These are phyloP conservation scores for Cantharis rustica DNA, from an alignment of 2,888 invertebrate genomes.

Conservation along the genomic window DNA sequence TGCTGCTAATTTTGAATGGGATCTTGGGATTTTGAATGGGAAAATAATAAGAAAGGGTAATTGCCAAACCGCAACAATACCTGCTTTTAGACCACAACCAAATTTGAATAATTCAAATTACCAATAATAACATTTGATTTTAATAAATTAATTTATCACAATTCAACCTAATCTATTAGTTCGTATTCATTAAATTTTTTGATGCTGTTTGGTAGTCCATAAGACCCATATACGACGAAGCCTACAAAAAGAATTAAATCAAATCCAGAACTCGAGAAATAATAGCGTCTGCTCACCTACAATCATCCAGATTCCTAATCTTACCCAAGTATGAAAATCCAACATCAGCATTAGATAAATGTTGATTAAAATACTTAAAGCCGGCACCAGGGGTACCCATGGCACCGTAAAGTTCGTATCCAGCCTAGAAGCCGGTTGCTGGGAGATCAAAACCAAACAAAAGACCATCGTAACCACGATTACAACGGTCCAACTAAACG, in stretches of 20 bases:
- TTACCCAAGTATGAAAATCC: constrained; percentile 80
- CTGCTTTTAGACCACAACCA: too few species aligned
- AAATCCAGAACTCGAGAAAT: background rate
- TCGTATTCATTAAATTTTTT: background rate
- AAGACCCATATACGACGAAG: background rate
- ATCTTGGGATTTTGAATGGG: too few species aligned
- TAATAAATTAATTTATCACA: background rate
- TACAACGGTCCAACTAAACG: background rate
- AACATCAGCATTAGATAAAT: constrained; percentile 83
- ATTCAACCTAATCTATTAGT: background rate
- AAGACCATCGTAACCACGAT: background rate
- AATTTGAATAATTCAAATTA: too few species aligned
- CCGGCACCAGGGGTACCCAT: constrained; percentile 77
- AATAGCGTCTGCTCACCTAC: constrained; percentile 62
- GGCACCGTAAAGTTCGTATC: constrained; percentile 70
- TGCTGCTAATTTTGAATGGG: too few species aligned
- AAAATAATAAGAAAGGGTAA: too few species aligned
- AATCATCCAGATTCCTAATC: constrained; percentile 86
- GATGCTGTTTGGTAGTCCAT: background rate
- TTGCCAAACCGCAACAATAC: too few species aligned
- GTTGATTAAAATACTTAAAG: constrained; percentile 79
- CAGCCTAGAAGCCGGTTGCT: background rate
- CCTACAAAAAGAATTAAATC: background rate
- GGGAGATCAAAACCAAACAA: background rate
- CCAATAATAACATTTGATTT: background rate